Percentiles rank a stretch among this genome's conserved stretches.
Evolutionary conservation across 2,797 vertebrate genomes (phyloP).

Genomic region (Chelon labrosus): DNA sequence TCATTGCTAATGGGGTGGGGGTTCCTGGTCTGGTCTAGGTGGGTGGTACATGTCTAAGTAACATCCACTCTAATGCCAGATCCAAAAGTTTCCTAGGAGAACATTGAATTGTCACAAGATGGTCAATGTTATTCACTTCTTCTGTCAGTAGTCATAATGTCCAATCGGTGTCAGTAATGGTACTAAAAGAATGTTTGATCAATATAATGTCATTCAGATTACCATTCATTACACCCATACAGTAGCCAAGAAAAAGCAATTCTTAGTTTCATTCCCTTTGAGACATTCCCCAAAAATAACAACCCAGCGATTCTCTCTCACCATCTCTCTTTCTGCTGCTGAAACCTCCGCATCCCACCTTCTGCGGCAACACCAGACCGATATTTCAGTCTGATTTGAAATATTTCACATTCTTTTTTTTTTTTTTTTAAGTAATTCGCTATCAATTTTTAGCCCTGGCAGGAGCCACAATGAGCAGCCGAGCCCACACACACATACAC

Average conservation of each 20-base stretch:
- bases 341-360: conserved; percentile 52
- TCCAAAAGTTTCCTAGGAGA: too few species aligned
- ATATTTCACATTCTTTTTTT: conserved; percentile 56
- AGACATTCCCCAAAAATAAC: conserved; percentile 39
- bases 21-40: too few species aligned
- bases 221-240: too few species aligned
- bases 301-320: conserved; percentile 26
- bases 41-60: too few species aligned
- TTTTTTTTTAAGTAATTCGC: conserved; percentile 40
- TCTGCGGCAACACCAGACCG: conserved; percentile 49
- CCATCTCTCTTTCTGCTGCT: conserved; percentile 16
- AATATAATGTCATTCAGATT: too few species aligned
- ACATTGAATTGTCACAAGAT: too few species aligned
- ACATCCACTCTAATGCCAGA: too few species aligned
- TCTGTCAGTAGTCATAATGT: too few species aligned
- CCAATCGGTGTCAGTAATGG: too few species aligned
- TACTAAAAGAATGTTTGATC: too few species aligned
- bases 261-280: conserved; percentile 19
- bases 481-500: conserved; percentile 39
- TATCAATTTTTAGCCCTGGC: conserved; percentile 51
- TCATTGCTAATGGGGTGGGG: too few species aligned
- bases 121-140: too few species aligned
- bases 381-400: conserved; percentile 60
- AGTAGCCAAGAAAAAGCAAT: not conserved
- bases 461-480: conserved; percentile 33